Conservation (phyloP, 1,140 invertebrate genomes). For the Hypsibius dujardini region DNA sequence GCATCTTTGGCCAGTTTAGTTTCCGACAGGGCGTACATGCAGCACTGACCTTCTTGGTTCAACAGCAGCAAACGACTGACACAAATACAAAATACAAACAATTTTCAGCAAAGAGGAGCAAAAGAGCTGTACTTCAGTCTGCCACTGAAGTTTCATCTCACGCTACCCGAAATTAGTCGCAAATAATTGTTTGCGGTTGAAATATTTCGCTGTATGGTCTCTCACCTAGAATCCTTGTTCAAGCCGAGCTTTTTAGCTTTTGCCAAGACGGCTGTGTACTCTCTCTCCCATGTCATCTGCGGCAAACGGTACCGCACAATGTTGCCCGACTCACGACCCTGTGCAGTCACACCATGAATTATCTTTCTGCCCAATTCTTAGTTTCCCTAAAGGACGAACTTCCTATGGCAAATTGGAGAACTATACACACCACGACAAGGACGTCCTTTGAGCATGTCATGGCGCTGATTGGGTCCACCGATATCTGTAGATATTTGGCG, state of each 20-base stretch:
- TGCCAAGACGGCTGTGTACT: background rate
- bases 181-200: background rate
- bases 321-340: background rate
- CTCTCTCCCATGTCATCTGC: constrained; percentile 11
- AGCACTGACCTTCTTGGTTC: constrained; percentile 1
- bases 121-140: background rate
- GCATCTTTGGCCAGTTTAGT: background rate
- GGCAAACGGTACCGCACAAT: background rate
- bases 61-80: background rate
- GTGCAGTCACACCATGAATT: background rate
- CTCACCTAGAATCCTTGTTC: background rate
- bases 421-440: background rate
- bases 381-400: background rate
- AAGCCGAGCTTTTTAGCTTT: background rate
- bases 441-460: background rate
- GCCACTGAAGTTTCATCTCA: background rate
- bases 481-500: background rate
- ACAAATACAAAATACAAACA: background rate
- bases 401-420: background rate
- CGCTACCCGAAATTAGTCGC: background rate
- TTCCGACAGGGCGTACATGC: background rate
- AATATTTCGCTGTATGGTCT: too few relatives aligned
- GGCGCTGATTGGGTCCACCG: background rate
- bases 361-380: background rate
- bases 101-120: background rate